These are phyloP conservation scores for Galleria mellonella DNA, from an alignment of 1,140 invertebrate species.

Conservation along the genomic window DNA sequence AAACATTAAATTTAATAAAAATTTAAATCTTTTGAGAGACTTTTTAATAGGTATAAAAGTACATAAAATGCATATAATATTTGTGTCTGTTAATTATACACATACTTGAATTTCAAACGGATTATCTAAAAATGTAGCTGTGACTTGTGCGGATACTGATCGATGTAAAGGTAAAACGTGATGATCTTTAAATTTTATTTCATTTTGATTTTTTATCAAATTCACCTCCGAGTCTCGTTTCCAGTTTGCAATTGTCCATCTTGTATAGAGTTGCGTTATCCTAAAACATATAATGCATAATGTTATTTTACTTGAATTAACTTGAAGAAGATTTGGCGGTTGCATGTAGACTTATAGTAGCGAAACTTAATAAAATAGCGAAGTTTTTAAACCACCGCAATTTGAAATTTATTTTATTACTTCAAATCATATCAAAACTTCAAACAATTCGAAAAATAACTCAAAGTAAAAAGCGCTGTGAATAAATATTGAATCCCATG, in stretches of 20 bases:
- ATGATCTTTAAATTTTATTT: slow-evolving; percentile 33
- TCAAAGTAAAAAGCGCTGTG: too few relatives aligned
- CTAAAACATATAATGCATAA: slow-evolving; percentile 20
- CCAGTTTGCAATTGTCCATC: slow-evolving; percentile 31
- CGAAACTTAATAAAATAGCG: too few relatives aligned
- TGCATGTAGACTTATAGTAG: too few relatives aligned
- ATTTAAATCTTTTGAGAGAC: too few relatives aligned
- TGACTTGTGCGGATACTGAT: slow-evolving; percentile 14
- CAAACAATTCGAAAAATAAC: too few relatives aligned
- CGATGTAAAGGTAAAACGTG: slow-evolving; percentile 24
- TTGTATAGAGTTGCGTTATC: slow-evolving; percentile 41
- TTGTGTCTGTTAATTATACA: background rate
- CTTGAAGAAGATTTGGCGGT: background rate
- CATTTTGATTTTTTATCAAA: slow-evolving; percentile 11
- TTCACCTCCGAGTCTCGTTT: slow-evolving; percentile 21
- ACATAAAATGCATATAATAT: background rate
- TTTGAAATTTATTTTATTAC: too few relatives aligned
- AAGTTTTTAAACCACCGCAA: too few relatives aligned
- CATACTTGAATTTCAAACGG: slow-evolving; percentile 34
- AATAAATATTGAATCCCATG: too few relatives aligned
- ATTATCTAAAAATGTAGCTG: slow-evolving; percentile 29
- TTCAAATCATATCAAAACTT: too few relatives aligned
- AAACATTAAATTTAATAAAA: too few relatives aligned
- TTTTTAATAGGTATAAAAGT: too few relatives aligned
- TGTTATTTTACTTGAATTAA: too few relatives aligned